A percentile compares a stretch with the other conserved stretches of the same genome.
These are phyloP conservation scores for Agriotes lineatus DNA, from an alignment of 2,888 invertebrate species.

Conservation along the genomic window DNA sequence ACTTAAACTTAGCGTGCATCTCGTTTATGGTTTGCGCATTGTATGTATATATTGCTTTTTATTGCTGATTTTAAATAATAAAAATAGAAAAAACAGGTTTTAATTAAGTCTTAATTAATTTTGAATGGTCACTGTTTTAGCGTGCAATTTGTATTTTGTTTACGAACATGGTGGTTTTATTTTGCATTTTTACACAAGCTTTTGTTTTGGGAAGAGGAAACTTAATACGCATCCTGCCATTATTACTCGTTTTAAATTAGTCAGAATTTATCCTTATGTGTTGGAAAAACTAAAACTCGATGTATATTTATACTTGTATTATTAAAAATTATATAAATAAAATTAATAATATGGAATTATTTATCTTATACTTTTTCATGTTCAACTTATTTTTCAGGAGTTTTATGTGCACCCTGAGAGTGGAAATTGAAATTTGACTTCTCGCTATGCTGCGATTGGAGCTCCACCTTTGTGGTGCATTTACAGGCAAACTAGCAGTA, in stretches of 20 bases:
- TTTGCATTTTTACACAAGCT: conserved; percentile 10
- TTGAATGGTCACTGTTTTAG: not conserved
- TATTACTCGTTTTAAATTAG: conserved; percentile 12
- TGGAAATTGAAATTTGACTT: too few species aligned
- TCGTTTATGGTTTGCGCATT: not conserved
- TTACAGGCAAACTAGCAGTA: too few species aligned
- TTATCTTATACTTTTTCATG: too few species aligned
- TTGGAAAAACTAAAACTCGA: conserved; percentile 22
- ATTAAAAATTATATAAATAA: conserved; percentile 35
- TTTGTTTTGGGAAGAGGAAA: conserved; percentile 17
- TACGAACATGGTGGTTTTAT: not conserved
- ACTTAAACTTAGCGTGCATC: not conserved
- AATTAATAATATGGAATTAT: conserved; percentile 14
- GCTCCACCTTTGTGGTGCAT: too few species aligned
- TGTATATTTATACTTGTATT: conserved; percentile 40
- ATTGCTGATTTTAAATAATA: conserved; percentile 3
- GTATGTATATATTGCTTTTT: conserved; percentile 23
- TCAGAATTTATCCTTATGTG: conserved; percentile 8
- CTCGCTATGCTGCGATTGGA: too few species aligned
- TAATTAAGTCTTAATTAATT: not conserved
- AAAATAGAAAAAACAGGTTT: not conserved
- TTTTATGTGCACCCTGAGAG: too few species aligned
- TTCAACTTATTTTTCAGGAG: too few species aligned
- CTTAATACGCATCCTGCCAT: conserved; percentile 27
- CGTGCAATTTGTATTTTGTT: not conserved